Conservation (phyloP, 2,113 vertebrate species). For the Ctenomys sociabilis region DNA sequence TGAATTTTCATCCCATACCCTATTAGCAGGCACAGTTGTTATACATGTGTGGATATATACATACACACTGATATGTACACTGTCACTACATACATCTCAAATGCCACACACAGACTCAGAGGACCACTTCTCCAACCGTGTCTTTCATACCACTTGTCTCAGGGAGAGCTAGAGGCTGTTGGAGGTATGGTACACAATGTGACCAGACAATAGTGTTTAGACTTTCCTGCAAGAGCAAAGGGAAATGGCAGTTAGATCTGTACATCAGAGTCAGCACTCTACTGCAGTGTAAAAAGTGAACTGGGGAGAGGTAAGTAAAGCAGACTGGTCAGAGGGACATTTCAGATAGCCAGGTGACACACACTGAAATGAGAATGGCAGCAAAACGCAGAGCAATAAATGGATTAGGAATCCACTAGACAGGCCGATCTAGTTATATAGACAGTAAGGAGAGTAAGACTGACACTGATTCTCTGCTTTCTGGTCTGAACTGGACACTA, state of each 20-base stretch:
- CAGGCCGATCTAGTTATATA: not conserved
- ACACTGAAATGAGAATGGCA: not conserved
- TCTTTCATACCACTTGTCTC: conserved; percentile 1
- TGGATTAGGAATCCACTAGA: not conserved
- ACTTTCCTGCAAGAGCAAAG: not conserved
- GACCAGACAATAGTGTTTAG: not conserved
- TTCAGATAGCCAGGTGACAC: not conserved
- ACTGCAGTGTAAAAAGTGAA: not conserved
- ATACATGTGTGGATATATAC: not conserved
- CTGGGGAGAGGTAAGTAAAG: not conserved
- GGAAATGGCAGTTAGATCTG: not conserved
- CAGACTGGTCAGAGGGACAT: not conserved
- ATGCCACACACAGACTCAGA: not conserved
- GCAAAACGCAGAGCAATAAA: not conserved
- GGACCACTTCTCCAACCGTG: not conserved
- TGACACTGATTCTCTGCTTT: conserved; percentile 14
- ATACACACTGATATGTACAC: not conserved
- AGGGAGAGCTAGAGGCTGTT: not conserved
- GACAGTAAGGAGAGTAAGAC: not conserved
- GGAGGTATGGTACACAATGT: not conserved
- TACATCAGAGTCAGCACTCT: not conserved
- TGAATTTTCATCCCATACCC: not conserved
- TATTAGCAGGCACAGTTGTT: not conserved
- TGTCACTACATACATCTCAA: not conserved
- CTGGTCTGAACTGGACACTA: not conserved